A percentile compares a stretch with the other conserved stretches of the same genome.
phyloP scores from a whole-genome alignment of 2,113 vertebrate species.

The Mola mola region DNA sequence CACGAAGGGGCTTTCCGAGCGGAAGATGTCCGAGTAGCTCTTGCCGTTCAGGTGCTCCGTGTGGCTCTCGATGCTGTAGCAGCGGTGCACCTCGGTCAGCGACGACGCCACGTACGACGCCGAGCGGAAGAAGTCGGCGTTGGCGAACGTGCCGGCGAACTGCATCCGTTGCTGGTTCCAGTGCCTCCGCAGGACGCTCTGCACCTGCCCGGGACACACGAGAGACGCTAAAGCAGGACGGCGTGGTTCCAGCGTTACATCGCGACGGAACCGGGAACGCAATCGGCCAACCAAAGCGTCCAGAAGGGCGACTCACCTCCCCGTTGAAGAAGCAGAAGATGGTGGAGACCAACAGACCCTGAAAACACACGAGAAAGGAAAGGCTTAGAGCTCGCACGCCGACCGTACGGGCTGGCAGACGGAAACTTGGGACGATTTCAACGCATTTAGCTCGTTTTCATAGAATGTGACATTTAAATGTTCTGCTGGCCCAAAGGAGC shows the following conservation, averaged over 20 bases:
- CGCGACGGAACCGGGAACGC: too few species aligned
- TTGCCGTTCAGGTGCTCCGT: constrained; percentile 92
- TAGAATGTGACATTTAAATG: too few species aligned
- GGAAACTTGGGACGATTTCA: too few species aligned
- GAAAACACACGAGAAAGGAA: constrained; percentile 6
- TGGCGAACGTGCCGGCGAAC: constrained; percentile 90
- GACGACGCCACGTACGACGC: constrained; percentile 92
- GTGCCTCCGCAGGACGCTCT: constrained; percentile 89
- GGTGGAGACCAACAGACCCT: constrained; percentile 79
- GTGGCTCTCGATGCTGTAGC: constrained; percentile 90
- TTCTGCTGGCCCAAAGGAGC: too few species aligned
- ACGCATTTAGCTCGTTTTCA: too few species aligned
- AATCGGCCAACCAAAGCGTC: too few species aligned
- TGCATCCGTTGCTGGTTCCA: constrained; percentile 97
- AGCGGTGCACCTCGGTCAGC: constrained; percentile 89
- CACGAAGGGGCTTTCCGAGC: constrained; percentile 87
- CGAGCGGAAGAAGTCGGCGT: constrained; percentile 88
- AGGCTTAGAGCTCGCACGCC: constrained; percentile 15
- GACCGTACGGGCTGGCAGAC: too few species aligned
- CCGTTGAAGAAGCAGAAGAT: constrained; percentile 82
- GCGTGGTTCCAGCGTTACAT: too few species aligned
- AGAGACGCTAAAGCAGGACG: too few species aligned
- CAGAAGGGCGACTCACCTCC: constrained; percentile 60
- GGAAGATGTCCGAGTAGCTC: constrained; percentile 86
- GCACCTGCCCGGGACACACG: constrained; percentile 83